phyloP scores from a whole-genome alignment of 2,888 invertebrate species.

The Tortrix viridana region DNA sequence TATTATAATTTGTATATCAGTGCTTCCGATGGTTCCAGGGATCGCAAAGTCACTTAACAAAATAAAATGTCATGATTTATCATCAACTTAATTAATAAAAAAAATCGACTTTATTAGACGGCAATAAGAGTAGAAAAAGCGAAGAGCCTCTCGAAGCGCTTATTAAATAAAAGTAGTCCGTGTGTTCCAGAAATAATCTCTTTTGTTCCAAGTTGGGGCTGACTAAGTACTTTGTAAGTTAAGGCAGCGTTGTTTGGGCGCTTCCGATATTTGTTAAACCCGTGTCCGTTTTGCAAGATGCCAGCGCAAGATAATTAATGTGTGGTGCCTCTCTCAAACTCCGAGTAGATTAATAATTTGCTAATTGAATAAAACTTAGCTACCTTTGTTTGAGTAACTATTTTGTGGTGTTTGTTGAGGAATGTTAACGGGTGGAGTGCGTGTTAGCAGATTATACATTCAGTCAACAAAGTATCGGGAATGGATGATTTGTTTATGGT shows the following conservation, averaged over 20 bases:
- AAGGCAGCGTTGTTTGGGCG: constrained; percentile 71
- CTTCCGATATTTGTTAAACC: constrained; percentile 76
- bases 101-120: background rate
- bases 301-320: constrained; percentile 76
- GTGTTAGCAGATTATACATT: too few species aligned
- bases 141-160: constrained; percentile 9
- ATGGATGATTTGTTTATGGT: too few species aligned
- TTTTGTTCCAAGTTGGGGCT: constrained; percentile 63
- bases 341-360: constrained; percentile 65
- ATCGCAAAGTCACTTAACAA: too few species aligned
- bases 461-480: too few species aligned
- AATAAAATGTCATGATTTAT: background rate
- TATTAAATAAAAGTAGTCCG: constrained; percentile 41
- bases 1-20: background rate
- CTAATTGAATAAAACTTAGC: constrained; percentile 58
- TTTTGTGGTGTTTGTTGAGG: constrained; percentile 27
- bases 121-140: constrained; percentile 15
- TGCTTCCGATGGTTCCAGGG: too few species aligned
- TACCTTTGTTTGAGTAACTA: constrained; percentile 30
- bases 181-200: constrained; percentile 63
- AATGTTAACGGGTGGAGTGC: background rate
- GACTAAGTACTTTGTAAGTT: constrained; percentile 71
- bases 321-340: constrained; percentile 60
- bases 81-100: background rate
- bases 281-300: constrained; percentile 73